Evolutionary conservation across 2,797 vertebrate species (phyloP).

Genomic region (Nasua narica): DNA sequence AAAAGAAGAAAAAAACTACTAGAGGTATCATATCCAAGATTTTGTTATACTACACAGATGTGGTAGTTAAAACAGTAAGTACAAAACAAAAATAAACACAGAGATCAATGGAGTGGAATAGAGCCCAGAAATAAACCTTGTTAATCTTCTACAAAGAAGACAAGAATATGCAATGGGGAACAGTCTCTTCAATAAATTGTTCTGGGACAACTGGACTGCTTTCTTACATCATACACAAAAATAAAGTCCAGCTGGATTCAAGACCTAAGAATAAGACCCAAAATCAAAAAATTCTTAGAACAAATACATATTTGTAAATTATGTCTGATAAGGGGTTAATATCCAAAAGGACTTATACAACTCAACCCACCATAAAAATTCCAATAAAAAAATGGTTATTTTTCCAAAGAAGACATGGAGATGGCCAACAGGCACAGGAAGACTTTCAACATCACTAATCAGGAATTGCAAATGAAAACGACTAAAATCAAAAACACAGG

Average conservation of each 20-base stretch:
- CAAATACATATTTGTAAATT: not conserved
- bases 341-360: not conserved
- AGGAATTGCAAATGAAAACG: not conserved
- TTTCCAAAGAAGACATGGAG: not conserved
- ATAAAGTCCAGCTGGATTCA: not conserved
- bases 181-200: not conserved
- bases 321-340: not conserved
- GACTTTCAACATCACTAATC: not conserved
- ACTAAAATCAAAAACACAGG: not conserved
- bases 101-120: not conserved
- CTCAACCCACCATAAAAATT: not conserved
- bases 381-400: not conserved
- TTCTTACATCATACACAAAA: not conserved
- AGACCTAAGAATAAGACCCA: not conserved
- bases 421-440: not conserved
- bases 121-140: not conserved
- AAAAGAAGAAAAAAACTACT: not conserved
- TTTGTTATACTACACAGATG: not conserved
- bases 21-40: not conserved
- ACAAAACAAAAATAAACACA: not conserved
- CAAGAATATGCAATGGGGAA: not conserved
- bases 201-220: not conserved
- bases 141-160: not conserved
- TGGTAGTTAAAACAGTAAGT: not conserved
- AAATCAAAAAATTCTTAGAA: not conserved